phyloP scores from a whole-genome alignment of 2,797 vertebrate genomes.

The Hylomyscus alleni region DNA sequence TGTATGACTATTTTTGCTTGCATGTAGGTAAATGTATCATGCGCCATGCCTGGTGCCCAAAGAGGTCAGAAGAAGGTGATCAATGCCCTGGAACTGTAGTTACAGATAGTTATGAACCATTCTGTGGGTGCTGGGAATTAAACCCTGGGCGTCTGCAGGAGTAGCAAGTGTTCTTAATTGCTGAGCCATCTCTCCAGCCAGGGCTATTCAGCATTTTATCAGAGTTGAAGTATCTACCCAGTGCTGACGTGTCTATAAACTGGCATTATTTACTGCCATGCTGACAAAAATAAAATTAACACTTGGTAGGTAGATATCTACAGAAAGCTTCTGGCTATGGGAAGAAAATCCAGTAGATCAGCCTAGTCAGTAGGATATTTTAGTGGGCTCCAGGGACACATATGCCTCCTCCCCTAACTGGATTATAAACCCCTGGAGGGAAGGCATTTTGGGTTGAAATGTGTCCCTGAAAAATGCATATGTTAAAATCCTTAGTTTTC shows the following conservation, averaged over 20 bases:
- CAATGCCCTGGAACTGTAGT: neutral
- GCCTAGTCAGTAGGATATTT: slow-evolving; percentile 20
- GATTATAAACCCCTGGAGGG: neutral
- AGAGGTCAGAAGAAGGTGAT: neutral
- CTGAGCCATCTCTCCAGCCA: neutral
- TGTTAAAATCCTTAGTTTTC: neutral
- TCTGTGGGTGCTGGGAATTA: neutral
- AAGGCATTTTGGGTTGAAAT: neutral
- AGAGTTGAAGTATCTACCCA: slow-evolving; percentile 14
- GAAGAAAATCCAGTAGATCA: slow-evolving; percentile 63
- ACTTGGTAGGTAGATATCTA: neutral
- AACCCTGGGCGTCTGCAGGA: neutral
- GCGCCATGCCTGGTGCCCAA: neutral
- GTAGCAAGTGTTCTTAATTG: neutral
- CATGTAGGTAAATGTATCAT: neutral
- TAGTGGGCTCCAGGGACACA: neutral
- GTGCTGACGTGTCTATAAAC: neutral
- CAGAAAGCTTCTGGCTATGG: slow-evolving; percentile 41
- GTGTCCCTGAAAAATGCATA: neutral
- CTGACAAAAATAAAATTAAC: slow-evolving; percentile 57
- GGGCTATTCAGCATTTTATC: slow-evolving; percentile 48
- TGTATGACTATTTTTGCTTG: neutral
- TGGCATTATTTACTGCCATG: slow-evolving; percentile 46
- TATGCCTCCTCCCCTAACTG: slow-evolving; percentile 27
- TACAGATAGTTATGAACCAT: neutral